These are phyloP conservation scores for Hystrix brachyura DNA, from an alignment of 2,113 vertebrate species.

Conservation along the genomic window DNA sequence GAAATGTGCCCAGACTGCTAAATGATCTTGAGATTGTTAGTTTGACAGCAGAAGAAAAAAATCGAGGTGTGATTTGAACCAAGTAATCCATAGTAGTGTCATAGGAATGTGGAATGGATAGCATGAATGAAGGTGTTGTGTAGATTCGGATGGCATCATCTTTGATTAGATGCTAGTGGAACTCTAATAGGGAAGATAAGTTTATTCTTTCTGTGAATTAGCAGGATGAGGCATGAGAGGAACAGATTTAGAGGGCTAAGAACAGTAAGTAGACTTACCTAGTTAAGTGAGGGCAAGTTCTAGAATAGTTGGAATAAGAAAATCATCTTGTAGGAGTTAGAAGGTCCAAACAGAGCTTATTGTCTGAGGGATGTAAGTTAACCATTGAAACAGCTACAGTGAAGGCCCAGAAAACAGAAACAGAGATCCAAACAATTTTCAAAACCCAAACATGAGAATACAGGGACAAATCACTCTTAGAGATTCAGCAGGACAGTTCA, in stretches of 20 bases:
- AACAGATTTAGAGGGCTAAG: neutral
- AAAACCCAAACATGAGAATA: constrained; percentile 17
- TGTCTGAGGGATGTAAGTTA: neutral
- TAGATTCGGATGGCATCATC: neutral
- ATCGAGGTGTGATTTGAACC: neutral
- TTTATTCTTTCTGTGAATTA: neutral
- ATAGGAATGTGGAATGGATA: constrained; percentile 6
- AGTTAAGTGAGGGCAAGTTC: neutral
- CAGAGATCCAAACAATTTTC: neutral
- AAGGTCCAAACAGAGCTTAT: neutral
- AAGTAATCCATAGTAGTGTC: neutral
- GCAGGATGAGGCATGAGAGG: neutral
- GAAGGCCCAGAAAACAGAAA: neutral
- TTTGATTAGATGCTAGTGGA: neutral
- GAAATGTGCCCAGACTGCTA: neutral
- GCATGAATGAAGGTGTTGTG: neutral
- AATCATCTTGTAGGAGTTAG: neutral
- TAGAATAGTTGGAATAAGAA: neutral
- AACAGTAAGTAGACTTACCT: neutral
- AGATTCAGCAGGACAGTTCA: neutral
- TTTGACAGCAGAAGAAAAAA: constrained; percentile 12
- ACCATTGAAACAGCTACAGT: neutral
- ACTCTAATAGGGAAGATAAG: neutral
- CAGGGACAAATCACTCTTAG: neutral
- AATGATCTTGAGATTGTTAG: neutral